These are phyloP conservation scores for Lamellibrachia satsuma DNA, from an alignment of 2,888 invertebrate genomes.

Conservation along the genomic window DNA sequence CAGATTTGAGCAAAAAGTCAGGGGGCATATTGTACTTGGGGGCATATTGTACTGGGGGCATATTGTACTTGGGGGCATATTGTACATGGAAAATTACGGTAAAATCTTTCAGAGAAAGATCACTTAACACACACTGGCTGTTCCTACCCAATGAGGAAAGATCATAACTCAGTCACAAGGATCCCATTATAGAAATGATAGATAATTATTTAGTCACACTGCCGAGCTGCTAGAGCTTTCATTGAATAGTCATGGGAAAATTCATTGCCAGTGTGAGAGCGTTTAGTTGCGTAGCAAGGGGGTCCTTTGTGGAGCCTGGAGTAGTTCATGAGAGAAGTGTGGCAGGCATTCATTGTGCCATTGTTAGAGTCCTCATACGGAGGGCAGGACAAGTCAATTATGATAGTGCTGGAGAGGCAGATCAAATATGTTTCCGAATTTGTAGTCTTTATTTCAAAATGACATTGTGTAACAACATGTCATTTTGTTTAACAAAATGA, in stretches of 20 bases:
- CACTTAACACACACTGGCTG: neutral
- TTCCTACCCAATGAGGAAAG: neutral
- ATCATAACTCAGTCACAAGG: neutral
- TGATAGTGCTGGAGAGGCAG: neutral
- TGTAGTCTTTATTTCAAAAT: too few relatives aligned
- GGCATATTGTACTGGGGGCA: too few relatives aligned
- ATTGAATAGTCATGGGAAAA: neutral
- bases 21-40: too few relatives aligned
- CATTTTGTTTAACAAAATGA: too few relatives aligned
- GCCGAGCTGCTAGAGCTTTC: neutral
- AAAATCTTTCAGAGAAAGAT: neutral
- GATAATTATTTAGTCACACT: neutral
- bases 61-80: too few relatives aligned
- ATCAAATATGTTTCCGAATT: too few relatives aligned
- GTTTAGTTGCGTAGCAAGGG: neutral
- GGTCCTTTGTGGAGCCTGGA: neutral
- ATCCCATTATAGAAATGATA: neutral
- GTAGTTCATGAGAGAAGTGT: constrained; percentile 1
- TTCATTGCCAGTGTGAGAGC: neutral
- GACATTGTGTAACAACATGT: too few relatives aligned
- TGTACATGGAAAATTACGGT: too few relatives aligned
- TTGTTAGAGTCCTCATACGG: neutral
- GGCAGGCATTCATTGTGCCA: neutral
- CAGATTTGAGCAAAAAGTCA: too few relatives aligned
- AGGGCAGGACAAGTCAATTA: neutral